Percentiles rank a stretch among this genome's conserved stretches.
These are phyloP conservation scores for Nemapogon koenigi DNA, from an alignment of 2,888 invertebrate genomes.

Conservation along the genomic window DNA sequence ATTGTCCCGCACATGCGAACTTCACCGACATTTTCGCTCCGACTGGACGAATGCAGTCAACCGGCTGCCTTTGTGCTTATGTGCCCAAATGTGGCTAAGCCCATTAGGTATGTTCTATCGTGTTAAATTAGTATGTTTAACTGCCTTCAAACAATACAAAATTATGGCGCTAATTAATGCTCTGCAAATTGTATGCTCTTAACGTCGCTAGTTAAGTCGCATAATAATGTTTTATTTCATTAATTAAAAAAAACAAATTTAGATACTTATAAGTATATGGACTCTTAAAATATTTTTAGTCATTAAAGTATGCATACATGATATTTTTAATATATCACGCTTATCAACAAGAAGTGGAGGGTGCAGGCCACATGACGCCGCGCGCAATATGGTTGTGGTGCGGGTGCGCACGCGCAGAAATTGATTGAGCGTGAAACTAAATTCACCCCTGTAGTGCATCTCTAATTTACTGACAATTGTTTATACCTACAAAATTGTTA, in stretches of 20 bases:
- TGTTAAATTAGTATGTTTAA: no score
- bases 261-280: no score
- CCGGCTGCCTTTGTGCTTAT: no score
- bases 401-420: slow-evolving; percentile 54
- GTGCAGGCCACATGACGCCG: slow-evolving; percentile 55
- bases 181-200: no score
- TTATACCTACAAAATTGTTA: slow-evolving; percentile 22
- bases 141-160: no score
- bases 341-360: slow-evolving; percentile 21
- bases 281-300: no score
- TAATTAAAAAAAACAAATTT: not conserved
- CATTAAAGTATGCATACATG: not conserved
- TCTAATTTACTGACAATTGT: slow-evolving; percentile 55
- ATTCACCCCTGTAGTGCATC: slow-evolving; percentile 54
- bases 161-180: no score
- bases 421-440: slow-evolving; percentile 63
- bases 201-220: not conserved
- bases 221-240: not conserved
- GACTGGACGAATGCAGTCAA: no score
- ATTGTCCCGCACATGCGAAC: no score
- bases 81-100: no score
- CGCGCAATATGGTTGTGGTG: slow-evolving; percentile 52
- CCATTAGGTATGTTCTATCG: no score
- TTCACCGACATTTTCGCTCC: no score
- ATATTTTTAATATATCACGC: slow-evolving; percentile 6